phyloP scores from a whole-genome alignment of 2,888 invertebrate species.

The Sphecodes monilicornis region DNA sequence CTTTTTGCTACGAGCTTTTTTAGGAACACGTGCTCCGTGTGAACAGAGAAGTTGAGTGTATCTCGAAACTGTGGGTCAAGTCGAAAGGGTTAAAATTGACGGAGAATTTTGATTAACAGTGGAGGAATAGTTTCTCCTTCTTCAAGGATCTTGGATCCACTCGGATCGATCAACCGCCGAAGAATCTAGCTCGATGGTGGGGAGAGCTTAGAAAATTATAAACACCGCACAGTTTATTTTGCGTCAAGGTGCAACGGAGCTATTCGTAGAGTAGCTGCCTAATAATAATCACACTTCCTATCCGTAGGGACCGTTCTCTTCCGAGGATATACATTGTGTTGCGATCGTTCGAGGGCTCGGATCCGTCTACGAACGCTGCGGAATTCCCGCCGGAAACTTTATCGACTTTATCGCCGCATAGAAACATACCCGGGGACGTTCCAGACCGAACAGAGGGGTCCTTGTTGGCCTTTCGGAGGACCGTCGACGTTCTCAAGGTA shows the following conservation, averaged over 20 bases:
- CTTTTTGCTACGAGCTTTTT: too few relatives aligned
- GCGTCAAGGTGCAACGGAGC: slow-evolving; percentile 59
- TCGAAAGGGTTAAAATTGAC: too few relatives aligned
- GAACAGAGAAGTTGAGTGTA: too few relatives aligned
- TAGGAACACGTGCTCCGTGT: too few relatives aligned
- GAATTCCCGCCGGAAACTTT: slow-evolving; percentile 23
- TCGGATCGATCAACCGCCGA: background rate
- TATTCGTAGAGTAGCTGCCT: slow-evolving; percentile 61
- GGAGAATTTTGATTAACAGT: background rate
- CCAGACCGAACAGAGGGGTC: slow-evolving; percentile 25
- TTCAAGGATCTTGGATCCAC: background rate
- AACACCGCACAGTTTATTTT: slow-evolving; percentile 56
- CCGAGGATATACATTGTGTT: slow-evolving; percentile 35
- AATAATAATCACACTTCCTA: slow-evolving; percentile 66
- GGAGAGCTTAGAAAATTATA: slow-evolving; percentile 43
- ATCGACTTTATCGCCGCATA: slow-evolving; percentile 53
- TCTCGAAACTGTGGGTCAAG: too few relatives aligned
- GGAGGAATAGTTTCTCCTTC: background rate
- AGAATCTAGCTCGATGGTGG: background rate
- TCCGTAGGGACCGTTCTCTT: slow-evolving; percentile 24
- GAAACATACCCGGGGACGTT: background rate
- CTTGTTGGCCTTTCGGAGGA: slow-evolving; percentile 33
- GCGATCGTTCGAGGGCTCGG: slow-evolving; percentile 1
- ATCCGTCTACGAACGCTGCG: background rate
- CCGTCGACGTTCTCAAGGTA: slow-evolving; percentile 33